Evolutionary conservation across 2,113 vertebrate genomes (phyloP).

Genomic region (Macroglossus sobrinus): DNA sequence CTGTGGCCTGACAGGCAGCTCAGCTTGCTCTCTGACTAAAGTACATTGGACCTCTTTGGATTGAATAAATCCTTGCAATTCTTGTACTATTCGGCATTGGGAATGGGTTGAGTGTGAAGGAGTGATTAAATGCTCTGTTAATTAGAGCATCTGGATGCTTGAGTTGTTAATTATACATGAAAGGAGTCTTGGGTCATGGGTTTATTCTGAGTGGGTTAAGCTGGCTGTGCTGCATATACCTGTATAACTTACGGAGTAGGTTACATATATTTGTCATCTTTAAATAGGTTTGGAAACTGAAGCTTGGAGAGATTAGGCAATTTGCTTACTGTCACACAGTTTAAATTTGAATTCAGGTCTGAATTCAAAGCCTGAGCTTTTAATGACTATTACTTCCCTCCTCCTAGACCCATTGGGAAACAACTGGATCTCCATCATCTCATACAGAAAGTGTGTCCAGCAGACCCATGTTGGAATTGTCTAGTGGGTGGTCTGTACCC

Average conservation of each 20-base stretch:
- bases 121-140: not conserved
- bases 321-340: not conserved
- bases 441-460: not conserved
- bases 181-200: not conserved
- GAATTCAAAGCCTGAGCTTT: not conserved
- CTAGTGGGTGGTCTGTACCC: not conserved
- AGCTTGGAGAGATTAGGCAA: not conserved
- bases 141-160: not conserved
- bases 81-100: not conserved
- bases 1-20: not conserved
- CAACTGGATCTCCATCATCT: not conserved
- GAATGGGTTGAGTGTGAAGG: not conserved
- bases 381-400: not conserved
- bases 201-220: not conserved
- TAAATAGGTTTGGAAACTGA: not conserved
- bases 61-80: not conserved
- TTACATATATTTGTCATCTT: not conserved
- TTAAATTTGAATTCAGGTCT: not conserved
- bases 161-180: not conserved
- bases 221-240: not conserved
- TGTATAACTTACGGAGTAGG: not conserved
- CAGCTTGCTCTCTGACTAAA: not conserved
- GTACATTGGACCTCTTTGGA: not conserved
- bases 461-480: not conserved
- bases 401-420: not conserved